Evolutionary conservation across 2,888 invertebrate species (phyloP), one percentile per base, ranked within the genome.

Genomic region (Mesorhabditis spiculigera): DNA sequence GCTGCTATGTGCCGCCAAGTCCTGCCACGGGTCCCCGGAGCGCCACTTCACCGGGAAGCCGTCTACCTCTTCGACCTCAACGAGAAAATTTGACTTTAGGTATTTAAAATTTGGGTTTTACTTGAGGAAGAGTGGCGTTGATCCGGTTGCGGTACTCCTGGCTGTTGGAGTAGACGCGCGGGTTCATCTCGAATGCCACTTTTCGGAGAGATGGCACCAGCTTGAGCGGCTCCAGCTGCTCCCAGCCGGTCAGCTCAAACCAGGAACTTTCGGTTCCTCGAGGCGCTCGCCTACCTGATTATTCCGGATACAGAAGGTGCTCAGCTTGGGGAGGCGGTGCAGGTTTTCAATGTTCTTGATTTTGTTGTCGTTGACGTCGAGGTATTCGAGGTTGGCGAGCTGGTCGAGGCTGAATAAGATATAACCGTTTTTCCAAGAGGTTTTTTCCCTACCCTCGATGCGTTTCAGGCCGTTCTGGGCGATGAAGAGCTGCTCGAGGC

Each of bases 321-420:
- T 50, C 8, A 50, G 58, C 58, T 10, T 13, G 58, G 8, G 58
- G n/a, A 50, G 58, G 3, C n/a, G 68, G 10, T 76, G 76, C 45
- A 80, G 66, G 43, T 75, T 75, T 63, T 78, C 76, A 43, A 82
- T 81, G 63, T 73, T 76, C 66, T 93, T 89, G 80, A 95, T 90
- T 86, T 85, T 92, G 87, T 98, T 98, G 81, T 95, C 94, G 0
- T 98, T 98, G 70, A 98, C 88, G 87, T 98, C 98, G 8, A 98
- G 88, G 87, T 93, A 89, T 64, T 91, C 92, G 66, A 98, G 87
- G 72, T 92, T 91, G 0, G 90, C 73, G 70, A 80, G 67, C 75
- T 77, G 45, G 8, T 50, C 58, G 58, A 50, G 58, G 8, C 58
- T 50, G n/a, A 50, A 50, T 50, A 50, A 50, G n/a, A 13, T 10